Percentiles rank a stretch among this genome's conserved stretches.
Conservation (phyloP, 2,113 vertebrate genomes). For the Chloebia gouldiae region DNA sequence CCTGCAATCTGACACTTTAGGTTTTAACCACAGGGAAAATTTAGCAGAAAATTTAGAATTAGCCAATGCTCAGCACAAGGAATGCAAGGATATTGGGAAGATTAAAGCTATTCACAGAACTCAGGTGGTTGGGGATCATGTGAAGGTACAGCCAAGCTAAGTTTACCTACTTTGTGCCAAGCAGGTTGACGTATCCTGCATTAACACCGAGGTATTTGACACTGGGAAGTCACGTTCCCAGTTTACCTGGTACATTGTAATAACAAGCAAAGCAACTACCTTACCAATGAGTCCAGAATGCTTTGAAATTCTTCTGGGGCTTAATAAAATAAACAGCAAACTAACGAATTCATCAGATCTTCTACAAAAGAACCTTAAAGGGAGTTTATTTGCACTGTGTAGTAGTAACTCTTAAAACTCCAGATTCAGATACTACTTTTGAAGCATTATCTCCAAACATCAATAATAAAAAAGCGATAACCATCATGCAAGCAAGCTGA, state of each 20-base stretch:
- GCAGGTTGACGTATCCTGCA: conserved; percentile 55
- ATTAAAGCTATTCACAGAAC: conserved; percentile 44
- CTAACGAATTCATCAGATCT: conserved; percentile 69
- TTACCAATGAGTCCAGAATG: conserved; percentile 61
- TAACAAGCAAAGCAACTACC: conserved; percentile 58
- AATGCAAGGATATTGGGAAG: conserved; percentile 36
- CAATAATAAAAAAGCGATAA: conserved; percentile 59
- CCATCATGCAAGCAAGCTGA: conserved; percentile 62
- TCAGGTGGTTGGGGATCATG: conserved; percentile 40
- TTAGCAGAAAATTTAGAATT: conserved; percentile 71
- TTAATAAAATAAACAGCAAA: conserved; percentile 65
- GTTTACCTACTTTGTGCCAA: conserved; percentile 58
- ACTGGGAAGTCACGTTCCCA: conserved; percentile 68
- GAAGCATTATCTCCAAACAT: conserved; percentile 57
- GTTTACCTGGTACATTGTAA: conserved; percentile 1
- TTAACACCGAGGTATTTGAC: conserved; percentile 42
- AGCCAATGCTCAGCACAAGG: conserved; percentile 70
- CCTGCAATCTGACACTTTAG: conserved; percentile 20
- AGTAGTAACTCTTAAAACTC: conserved; percentile 50
- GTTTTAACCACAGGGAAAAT: conserved; percentile 52
- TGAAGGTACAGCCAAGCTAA: conserved; percentile 64
- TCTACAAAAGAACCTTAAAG: conserved; percentile 66
- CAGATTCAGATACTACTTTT: conserved; percentile 68
- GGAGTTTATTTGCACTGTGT: conserved; percentile 63
- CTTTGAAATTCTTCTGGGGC: conserved; percentile 54